These are phyloP conservation scores for Melanotaenia nigrans DNA, from an alignment of 2,797 vertebrate species.

Conservation along the genomic window DNA sequence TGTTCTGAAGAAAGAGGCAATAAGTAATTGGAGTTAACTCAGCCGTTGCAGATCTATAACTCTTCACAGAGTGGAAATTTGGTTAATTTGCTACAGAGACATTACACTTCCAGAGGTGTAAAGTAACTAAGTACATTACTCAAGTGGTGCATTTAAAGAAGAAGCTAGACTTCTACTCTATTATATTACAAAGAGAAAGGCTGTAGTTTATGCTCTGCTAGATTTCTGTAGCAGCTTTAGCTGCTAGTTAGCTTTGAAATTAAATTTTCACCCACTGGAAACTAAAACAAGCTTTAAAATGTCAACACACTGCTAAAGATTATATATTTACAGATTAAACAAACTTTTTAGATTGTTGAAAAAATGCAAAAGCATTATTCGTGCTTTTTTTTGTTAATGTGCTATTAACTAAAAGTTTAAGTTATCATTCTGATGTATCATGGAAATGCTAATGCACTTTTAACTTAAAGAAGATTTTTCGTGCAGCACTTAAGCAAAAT, in stretches of 20 bases:
- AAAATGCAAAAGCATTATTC: not conserved
- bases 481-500: not conserved
- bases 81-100: slow-evolving; percentile 57
- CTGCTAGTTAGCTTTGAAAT: slow-evolving; percentile 10
- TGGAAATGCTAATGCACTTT: not conserved
- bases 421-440: not conserved
- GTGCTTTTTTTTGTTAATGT: too few species aligned
- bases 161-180: not conserved
- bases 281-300: slow-evolving; percentile 3
- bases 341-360: not conserved
- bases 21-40: slow-evolving; percentile 66
- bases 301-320: slow-evolving; percentile 7
- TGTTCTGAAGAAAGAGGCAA: slow-evolving; percentile 56
- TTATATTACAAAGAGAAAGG: not conserved
- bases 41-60: slow-evolving; percentile 40
- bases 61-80: slow-evolving; percentile 39
- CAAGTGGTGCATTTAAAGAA: not conserved
- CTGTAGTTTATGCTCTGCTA: not conserved
- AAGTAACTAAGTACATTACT: slow-evolving; percentile 9
- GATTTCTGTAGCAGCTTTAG: not conserved
- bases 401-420: not conserved
- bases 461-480: not conserved
- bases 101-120: slow-evolving; percentile 1
- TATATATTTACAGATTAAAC: slow-evolving; percentile 4
- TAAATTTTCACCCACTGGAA: slow-evolving; percentile 3